Percentiles rank a stretch among this genome's conserved stretches.
phyloP scores from a whole-genome alignment of 2,797 vertebrate genomes.

The Pangasius sanitwongsei region DNA sequence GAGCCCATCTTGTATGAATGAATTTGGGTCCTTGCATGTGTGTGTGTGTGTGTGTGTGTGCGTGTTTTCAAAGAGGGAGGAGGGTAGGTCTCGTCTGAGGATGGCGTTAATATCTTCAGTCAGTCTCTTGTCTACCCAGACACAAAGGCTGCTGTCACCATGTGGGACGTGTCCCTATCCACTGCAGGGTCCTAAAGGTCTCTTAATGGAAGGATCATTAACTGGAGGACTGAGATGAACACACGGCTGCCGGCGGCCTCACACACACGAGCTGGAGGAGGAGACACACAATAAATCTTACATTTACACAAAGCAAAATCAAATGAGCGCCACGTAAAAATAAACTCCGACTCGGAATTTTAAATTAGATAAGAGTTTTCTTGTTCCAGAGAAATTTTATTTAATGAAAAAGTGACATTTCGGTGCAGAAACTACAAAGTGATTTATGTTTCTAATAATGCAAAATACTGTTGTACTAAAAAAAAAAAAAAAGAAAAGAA shows the following conservation, averaged over 20 bases:
- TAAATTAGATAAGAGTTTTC: conserved; percentile 25
- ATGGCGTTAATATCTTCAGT: conserved; percentile 63
- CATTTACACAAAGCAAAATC: conserved; percentile 56
- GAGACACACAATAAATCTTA: conserved; percentile 54
- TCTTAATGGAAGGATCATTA: conserved; percentile 67
- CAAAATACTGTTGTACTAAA: conserved; percentile 8
- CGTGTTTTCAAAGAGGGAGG: conserved; percentile 35
- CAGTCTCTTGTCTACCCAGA: conserved; percentile 62
- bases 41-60: conserved; percentile 4
- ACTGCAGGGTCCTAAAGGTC: conserved; percentile 61
- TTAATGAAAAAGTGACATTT: conserved; percentile 15
- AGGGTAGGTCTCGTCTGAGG: conserved; percentile 55
- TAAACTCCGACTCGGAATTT: conserved; percentile 37
- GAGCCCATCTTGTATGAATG: not conserved
- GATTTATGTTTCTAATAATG: conserved; percentile 35
- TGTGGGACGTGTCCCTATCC: conserved; percentile 59
- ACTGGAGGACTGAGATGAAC: conserved; percentile 55
- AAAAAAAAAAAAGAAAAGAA: not conserved
- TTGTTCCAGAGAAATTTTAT: conserved; percentile 15
- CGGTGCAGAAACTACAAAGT: not conserved
- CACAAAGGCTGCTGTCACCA: conserved; percentile 65
- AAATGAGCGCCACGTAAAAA: conserved; percentile 41
- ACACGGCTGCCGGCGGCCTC: conserved; percentile 35
- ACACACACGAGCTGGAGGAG: not conserved
- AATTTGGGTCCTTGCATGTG: not conserved